A percentile compares a stretch with the other conserved stretches of the same genome.
phyloP scores from a whole-genome alignment of 2,888 invertebrate species.

The Timandra comae region DNA sequence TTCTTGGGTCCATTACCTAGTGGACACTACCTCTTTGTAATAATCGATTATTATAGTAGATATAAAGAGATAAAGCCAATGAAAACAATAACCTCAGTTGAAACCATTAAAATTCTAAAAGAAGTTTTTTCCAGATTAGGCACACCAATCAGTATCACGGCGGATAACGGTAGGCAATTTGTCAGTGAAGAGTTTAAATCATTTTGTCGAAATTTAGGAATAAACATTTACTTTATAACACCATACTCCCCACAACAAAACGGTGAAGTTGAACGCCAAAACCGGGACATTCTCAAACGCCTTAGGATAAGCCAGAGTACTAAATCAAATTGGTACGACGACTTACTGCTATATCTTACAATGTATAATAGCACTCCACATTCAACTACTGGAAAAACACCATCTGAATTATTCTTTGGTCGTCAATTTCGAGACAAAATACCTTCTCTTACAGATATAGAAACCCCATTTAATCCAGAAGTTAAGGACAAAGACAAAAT shows the following conservation, averaged over 20 bases:
- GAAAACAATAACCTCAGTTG: conserved; percentile 5
- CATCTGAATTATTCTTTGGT: conserved; percentile 20
- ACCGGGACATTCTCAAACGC: conserved; percentile 25
- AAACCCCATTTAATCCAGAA: conserved; percentile 9
- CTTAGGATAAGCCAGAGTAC: conserved; percentile 17
- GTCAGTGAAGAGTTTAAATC: conserved; percentile 16
- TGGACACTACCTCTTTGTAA: conserved; percentile 15
- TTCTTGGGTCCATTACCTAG: conserved; percentile 20
- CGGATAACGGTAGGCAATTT: conserved; percentile 25
- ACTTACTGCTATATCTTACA: conserved; percentile 16
- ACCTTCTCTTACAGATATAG: conserved; percentile 10
- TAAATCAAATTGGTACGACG: conserved; percentile 16
- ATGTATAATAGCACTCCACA: conserved; percentile 30
- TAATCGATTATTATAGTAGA: conserved; percentile 20
- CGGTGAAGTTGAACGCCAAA: conserved; percentile 28
- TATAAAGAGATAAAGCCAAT: conserved; percentile 20
- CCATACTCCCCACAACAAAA: conserved; percentile 28
- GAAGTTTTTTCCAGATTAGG: conserved; percentile 22
- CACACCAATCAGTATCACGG: conserved; percentile 14
- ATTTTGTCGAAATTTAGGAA: conserved; percentile 14
- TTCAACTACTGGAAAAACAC: conserved; percentile 20
- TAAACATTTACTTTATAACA: conserved; percentile 15
- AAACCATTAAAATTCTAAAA: conserved; percentile 15
- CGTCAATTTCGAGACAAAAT: conserved; percentile 21
- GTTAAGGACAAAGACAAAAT: conserved; percentile 17